These are phyloP conservation scores for Candoia aspera DNA, from an alignment of 2,113 vertebrate genomes.

Conservation along the genomic window DNA sequence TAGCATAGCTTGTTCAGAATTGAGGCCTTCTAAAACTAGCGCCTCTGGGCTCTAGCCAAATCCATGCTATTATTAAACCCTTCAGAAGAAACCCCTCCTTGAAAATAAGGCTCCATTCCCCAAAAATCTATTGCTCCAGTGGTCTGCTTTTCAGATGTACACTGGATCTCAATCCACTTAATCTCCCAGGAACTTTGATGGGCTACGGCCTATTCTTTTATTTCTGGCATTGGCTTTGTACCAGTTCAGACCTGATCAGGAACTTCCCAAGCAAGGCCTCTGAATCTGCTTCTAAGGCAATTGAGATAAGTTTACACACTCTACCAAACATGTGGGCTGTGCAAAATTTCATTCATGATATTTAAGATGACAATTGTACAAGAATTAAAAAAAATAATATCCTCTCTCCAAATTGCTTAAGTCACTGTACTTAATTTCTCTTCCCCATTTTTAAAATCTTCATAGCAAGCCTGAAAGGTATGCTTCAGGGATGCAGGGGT, in stretches of 20 bases:
- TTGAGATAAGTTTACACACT: background rate
- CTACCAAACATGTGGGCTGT: background rate
- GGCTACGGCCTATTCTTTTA: background rate
- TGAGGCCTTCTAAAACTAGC: background rate
- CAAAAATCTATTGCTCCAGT: background rate
- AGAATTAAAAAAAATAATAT: too few species aligned
- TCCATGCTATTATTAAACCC: background rate
- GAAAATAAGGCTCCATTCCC: background rate
- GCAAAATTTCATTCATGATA: background rate
- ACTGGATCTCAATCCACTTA: background rate
- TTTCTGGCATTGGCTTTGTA: background rate
- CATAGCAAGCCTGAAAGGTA: too few species aligned
- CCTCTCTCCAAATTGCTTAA: too few species aligned
- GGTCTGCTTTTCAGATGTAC: background rate
- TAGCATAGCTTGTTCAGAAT: background rate
- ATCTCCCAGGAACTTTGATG: background rate
- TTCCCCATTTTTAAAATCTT: too few species aligned
- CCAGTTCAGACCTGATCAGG: background rate
- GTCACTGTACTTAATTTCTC: too few species aligned
- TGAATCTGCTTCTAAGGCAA: background rate
- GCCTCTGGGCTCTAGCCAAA: background rate
- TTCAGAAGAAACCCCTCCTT: background rate
- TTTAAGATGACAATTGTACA: background rate
- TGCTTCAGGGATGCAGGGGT: too few species aligned
- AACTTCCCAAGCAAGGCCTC: background rate